phyloP scores from a whole-genome alignment of 2,113 vertebrate genomes.

The Pseudolaguvia tuberculata region DNA sequence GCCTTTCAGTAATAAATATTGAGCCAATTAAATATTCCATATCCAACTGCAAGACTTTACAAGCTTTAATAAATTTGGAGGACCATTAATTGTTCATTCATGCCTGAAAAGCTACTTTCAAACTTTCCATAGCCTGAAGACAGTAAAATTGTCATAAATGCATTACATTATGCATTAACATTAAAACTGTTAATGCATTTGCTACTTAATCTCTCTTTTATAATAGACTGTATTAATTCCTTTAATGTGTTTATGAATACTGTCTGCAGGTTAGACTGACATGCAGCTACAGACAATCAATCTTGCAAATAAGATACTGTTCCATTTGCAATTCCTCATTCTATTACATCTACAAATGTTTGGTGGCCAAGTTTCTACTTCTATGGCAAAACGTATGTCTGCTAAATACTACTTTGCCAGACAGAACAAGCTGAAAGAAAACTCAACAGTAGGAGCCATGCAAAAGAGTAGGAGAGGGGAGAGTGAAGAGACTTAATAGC shows the following conservation, averaged over 20 bases:
- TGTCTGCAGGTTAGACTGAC: conserved; percentile 74
- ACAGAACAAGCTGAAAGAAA: conserved; percentile 66
- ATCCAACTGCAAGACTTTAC: conserved; percentile 21
- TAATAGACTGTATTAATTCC: conserved; percentile 22
- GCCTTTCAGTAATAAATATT: conserved; percentile 66
- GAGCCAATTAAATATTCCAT: not conserved
- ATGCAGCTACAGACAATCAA: conserved; percentile 66
- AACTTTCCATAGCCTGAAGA: conserved; percentile 72
- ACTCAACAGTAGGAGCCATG: conserved; percentile 70
- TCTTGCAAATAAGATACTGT: conserved; percentile 48
- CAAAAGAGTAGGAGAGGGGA: conserved; percentile 67
- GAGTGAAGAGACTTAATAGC: conserved; percentile 62
- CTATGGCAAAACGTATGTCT: conserved; percentile 44
- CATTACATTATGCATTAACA: conserved; percentile 23
- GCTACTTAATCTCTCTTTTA: conserved; percentile 35
- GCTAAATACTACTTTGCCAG: conserved; percentile 55
- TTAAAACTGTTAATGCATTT: not conserved
- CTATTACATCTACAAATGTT: conserved; percentile 56
- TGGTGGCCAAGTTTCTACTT: conserved; percentile 55
- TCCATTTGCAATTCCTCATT: conserved; percentile 60
- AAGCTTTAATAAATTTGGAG: not conserved
- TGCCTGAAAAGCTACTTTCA: conserved; percentile 71
- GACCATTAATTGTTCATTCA: conserved; percentile 35
- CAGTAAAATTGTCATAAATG: conserved; percentile 58
- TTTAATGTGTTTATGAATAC: conserved; percentile 53